Evolutionary conservation across 2,888 invertebrate genomes (phyloP), one percentile per base, ranked within the genome.

Genomic region (Eristalinus aeneus): DNA sequence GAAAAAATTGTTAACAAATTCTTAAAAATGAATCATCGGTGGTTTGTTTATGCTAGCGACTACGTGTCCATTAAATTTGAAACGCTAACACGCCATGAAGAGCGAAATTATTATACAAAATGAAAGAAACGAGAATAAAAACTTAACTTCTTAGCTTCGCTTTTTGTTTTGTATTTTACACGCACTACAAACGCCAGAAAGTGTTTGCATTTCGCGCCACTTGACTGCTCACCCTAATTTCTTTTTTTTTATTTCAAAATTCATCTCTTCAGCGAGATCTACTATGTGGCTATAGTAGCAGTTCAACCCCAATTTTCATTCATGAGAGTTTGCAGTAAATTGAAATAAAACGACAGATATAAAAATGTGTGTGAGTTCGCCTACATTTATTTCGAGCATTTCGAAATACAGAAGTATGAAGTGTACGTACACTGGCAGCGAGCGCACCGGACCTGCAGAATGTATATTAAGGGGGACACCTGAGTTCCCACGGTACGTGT

Each of bases 171-270:
- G n/a, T 71, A 23, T 81, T 82, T 86, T 74, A 74, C 86, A 86
- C 86, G 86, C 86, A 86, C 86, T 78, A 78, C 67, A 82, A 82
- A 86, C 82, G 69, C 77, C 36, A 73, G 58, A 85, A 81, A 85
- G 81, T 82, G 86, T 78, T 77, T 64, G 69, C 69, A 74, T 81
- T 81, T 82, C 86, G 86, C 71, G 74, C 74, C 82, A 86, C 82
- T 78, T 82, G 78, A 86, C 69, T 86, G 86, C 82, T 34, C 86
- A 86, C 86, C 86, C 86, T 86, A 86, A 86, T 74, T 86, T 78
- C 36, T 31, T 60, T 23, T 72, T 39, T 31, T 68, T 78, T 64
- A 39, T 58, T 56, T 58, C 65, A 56, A 10, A 31, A 27, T 68
- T 54, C 77, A 65, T 77, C 60, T 73, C 23, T 71, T 74, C 71